Evolutionary conservation across 1,140 invertebrate genomes (phyloP), one percentile per base, ranked within the genome.

Genomic region (Drosophila watanabei): DNA sequence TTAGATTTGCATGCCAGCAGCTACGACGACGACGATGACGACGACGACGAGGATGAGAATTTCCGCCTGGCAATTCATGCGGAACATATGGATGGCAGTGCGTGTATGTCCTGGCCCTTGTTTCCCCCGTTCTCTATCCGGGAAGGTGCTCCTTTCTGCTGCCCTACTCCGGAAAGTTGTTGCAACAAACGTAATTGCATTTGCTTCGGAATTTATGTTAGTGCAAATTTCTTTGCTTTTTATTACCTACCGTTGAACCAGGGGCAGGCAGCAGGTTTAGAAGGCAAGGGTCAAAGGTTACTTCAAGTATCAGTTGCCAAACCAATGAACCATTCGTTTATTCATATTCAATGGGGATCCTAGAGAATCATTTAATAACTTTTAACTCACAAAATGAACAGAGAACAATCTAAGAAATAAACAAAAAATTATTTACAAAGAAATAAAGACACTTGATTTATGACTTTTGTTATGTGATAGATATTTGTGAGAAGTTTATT

Each of bases 121-220:
- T 39, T 51, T 37, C 16, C 16, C 14, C 24, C 35, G 10, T 28
- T 16, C 48, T n/a, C 28, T 28, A 28, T 16, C 32, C 60, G 11
- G 30, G 6, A 16, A 57, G 60, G 57, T 51, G 14, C 24, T 60
- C 33, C 30, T 28, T 11, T 46, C 11, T 41, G 33, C 51, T 45
- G 32, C 43, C 13, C 32, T 41, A 32, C 35, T 30, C 52, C 52
- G 60, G 46, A 62, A 82, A 73, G 64, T 79, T 80, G 77, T 43
- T 84, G 65, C 73, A 78, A 62, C 66, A 85, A 79, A 85, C 77
- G 81, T 90, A 90, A 89, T 90, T 89, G 82, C 78, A 90, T 90
- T 89, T 89, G 76, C 65, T 69, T 70, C 35, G 69, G 66, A 90
- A 89, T 85, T 90, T 89, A 85, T 89, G 79, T 72, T 85, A 66